These are phyloP conservation scores for Echinops telfairi DNA, from an alignment of 2,113 vertebrate species.

Conservation along the genomic window DNA sequence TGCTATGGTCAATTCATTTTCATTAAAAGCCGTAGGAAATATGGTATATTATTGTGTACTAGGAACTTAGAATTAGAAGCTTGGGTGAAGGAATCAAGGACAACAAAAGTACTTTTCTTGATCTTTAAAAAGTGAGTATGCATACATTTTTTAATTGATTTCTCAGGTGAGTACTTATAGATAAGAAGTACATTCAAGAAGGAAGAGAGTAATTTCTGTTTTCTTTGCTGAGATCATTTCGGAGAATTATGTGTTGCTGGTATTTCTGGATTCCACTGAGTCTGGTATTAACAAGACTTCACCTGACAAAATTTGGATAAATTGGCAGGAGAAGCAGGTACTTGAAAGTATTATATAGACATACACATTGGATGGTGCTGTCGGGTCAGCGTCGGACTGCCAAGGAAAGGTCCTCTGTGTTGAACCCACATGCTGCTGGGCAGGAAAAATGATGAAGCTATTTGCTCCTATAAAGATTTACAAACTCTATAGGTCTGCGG, in stretches of 20 bases:
- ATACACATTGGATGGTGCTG: neutral
- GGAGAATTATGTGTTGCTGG: too few relatives aligned
- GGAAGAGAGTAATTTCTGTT: neutral
- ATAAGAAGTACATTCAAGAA: conserved; percentile 25
- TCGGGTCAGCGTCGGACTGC: too few relatives aligned
- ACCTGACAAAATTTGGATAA: too few relatives aligned
- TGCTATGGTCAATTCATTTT: neutral
- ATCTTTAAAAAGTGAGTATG: neutral
- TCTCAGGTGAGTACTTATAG: neutral
- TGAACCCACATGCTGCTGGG: too few relatives aligned
- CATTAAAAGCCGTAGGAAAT: neutral
- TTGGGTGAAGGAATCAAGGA: neutral
- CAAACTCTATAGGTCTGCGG: too few relatives aligned
- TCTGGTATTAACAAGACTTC: too few relatives aligned
- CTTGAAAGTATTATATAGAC: neutral
- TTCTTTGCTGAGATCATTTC: neutral
- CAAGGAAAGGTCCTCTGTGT: too few relatives aligned
- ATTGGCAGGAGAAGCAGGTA: too few relatives aligned
- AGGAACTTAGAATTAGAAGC: neutral
- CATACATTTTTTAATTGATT: neutral
- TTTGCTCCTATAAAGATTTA: too few relatives aligned
- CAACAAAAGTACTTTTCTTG: neutral
- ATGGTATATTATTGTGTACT: neutral
- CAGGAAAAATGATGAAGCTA: too few relatives aligned
- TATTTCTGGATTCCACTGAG: too few relatives aligned